These are phyloP conservation scores for Papilio polytes DNA, from an alignment of 1,140 invertebrate species.

Conservation along the genomic window DNA sequence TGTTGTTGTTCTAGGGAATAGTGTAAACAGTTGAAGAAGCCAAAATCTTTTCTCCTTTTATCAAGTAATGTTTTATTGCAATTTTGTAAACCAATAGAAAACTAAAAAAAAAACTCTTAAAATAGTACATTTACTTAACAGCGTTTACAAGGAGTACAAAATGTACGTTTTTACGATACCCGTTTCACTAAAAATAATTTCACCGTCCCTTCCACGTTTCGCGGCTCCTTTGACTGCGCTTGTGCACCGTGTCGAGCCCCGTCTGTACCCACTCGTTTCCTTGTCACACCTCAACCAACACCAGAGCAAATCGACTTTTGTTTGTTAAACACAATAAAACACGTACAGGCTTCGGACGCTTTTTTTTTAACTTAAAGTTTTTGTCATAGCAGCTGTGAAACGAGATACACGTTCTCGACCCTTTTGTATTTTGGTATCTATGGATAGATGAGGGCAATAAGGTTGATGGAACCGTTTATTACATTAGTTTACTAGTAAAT, in stretches of 20 bases:
- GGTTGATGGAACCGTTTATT: neutral
- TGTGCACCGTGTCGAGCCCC: slow-evolving; percentile 59
- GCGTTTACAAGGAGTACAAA: slow-evolving; percentile 18
- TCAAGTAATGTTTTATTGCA: neutral
- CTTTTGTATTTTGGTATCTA: neutral
- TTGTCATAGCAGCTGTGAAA: slow-evolving; percentile 33
- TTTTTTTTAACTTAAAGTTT: slow-evolving; percentile 41
- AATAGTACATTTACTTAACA: neutral
- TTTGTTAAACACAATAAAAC: slow-evolving; percentile 75
- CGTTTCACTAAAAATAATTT: slow-evolving; percentile 41
- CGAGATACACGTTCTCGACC: slow-evolving; percentile 16
- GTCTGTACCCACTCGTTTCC: slow-evolving; percentile 42
- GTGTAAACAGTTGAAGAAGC: too few relatives aligned
- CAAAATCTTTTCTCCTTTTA: too few relatives aligned
- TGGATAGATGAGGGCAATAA: neutral
- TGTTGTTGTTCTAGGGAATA: too few relatives aligned
- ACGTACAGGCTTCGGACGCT: slow-evolving; percentile 55
- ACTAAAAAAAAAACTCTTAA: neutral
- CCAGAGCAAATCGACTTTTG: slow-evolving; percentile 68
- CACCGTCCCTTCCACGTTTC: slow-evolving; percentile 57
- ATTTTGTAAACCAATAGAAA: neutral
- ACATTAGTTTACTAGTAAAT: neutral
- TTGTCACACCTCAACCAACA: slow-evolving; percentile 45
- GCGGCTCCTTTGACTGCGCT: slow-evolving; percentile 73
- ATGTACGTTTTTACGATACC: neutral